Percentiles rank a stretch among this genome's conserved stretches.
phyloP scores from a whole-genome alignment of 1,140 invertebrate species.

The Lepidotrigona ventralis region DNA sequence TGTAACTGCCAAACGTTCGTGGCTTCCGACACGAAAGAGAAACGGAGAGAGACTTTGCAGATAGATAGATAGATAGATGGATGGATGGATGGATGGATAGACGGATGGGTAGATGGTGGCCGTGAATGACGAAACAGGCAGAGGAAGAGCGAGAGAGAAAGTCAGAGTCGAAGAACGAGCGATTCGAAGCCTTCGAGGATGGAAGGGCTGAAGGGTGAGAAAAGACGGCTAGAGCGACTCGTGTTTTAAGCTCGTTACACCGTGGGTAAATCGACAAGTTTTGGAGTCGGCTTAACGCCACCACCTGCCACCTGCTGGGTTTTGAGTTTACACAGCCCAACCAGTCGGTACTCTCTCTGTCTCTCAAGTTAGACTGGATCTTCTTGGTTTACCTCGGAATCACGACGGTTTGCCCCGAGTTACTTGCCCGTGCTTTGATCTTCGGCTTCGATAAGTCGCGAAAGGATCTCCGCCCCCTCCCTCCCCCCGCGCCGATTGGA shows the following conservation, averaged over 20 bases:
- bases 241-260: slow-evolving; percentile 57
- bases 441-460: slow-evolving; percentile 64
- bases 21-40: slow-evolving; percentile 66
- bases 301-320: slow-evolving; percentile 44
- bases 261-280: slow-evolving; percentile 51
- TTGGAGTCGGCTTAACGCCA: slow-evolving; percentile 37
- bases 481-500: slow-evolving; percentile 49
- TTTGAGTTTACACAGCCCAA: slow-evolving; percentile 55
- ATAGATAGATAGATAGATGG: slow-evolving; percentile 1
- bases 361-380: slow-evolving; percentile 50
- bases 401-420: slow-evolving; percentile 64
- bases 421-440: slow-evolving; percentile 64
- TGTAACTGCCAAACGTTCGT: slow-evolving; percentile 73
- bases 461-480: slow-evolving; percentile 47
- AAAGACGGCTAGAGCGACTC: not conserved
- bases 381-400: slow-evolving; percentile 66
- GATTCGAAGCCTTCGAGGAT: not conserved
- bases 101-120: not conserved
- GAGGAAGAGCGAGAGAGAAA: not conserved
- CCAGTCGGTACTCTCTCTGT: slow-evolving; percentile 1
- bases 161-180: not conserved
- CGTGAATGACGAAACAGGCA: not conserved
- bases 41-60: slow-evolving; percentile 18
- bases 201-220: not conserved
- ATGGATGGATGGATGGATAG: no score